Evolutionary conservation across 2,888 invertebrate genomes (phyloP).

Genomic region (Actias luna): DNA sequence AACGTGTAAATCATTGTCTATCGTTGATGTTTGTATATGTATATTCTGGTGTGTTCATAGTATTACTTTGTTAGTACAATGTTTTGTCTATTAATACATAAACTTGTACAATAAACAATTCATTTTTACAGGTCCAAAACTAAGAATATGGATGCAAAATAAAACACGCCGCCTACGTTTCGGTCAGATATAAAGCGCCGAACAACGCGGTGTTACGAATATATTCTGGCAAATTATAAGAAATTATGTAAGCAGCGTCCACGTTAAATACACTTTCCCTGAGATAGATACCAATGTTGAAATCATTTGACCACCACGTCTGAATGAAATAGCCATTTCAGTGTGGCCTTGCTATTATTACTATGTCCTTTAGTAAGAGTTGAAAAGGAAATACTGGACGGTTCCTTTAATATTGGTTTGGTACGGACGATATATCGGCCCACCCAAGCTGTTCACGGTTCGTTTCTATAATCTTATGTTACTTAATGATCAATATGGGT

Average conservation of each 20-base stretch:
- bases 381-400: constrained; percentile 23
- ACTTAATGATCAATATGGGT: constrained; percentile 57
- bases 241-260: constrained; percentile 66
- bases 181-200: constrained; percentile 44
- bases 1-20: too few relatives aligned
- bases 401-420: constrained; percentile 52
- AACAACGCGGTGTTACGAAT: background rate
- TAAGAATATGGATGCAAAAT: constrained; percentile 48
- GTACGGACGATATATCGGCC: constrained; percentile 52
- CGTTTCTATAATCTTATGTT: constrained; percentile 70
- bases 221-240: constrained; percentile 64
- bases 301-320: constrained; percentile 50
- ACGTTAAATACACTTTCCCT: constrained; percentile 74
- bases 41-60: too few relatives aligned
- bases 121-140: constrained; percentile 19
- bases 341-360: constrained; percentile 36
- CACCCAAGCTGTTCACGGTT: constrained; percentile 65
- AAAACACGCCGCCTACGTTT: constrained; percentile 61
- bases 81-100: background rate
- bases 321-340: constrained; percentile 38
- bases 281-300: constrained; percentile 60
- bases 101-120: constrained; percentile 7
- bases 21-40: too few relatives aligned
- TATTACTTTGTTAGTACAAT: background rate
- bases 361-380: constrained; percentile 11